Evolutionary conservation across 2,113 vertebrate genomes (phyloP).

Genomic region (Caracal caracal): DNA sequence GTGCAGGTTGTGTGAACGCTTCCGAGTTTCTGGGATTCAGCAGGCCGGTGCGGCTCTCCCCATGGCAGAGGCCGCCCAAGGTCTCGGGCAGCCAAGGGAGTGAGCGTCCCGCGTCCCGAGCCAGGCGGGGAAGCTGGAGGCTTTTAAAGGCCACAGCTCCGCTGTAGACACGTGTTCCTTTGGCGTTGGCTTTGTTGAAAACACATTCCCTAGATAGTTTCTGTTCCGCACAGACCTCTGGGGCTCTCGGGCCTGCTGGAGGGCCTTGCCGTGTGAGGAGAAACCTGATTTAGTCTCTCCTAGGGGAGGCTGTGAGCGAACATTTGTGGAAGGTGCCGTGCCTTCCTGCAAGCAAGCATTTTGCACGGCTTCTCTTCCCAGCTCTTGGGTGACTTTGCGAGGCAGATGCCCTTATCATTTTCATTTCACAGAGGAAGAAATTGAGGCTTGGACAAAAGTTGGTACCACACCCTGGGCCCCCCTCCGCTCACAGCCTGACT

Average conservation of each 20-base stretch:
- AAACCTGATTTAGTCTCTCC: neutral
- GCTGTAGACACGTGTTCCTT: constrained; percentile 11
- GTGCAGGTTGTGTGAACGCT: neutral
- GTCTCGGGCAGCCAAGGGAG: neutral
- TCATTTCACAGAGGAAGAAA: neutral
- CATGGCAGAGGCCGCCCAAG: neutral
- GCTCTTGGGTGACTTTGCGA: neutral
- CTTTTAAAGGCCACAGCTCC: neutral
- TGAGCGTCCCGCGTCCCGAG: neutral
- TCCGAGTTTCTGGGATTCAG: neutral
- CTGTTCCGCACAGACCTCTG: neutral
- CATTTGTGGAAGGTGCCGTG: rapidly evolving
- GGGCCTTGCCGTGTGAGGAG: neutral
- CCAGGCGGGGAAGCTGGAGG: neutral
- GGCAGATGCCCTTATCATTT: neutral
- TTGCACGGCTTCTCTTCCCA: rapidly evolving
- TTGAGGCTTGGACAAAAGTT: neutral
- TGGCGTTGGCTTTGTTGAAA: constrained; percentile 27
- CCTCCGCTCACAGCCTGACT: neutral
- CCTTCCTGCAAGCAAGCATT: rapidly evolving
- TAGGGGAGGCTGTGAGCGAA: neutral
- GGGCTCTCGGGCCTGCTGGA: neutral
- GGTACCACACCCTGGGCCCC: neutral
- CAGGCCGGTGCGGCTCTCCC: neutral
- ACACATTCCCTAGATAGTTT: constrained; percentile 59